Percentiles rank a stretch among this genome's conserved stretches.
Evolutionary conservation across 1,140 invertebrate species (phyloP).

Genomic region (Dreissena rostriformis): DNA sequence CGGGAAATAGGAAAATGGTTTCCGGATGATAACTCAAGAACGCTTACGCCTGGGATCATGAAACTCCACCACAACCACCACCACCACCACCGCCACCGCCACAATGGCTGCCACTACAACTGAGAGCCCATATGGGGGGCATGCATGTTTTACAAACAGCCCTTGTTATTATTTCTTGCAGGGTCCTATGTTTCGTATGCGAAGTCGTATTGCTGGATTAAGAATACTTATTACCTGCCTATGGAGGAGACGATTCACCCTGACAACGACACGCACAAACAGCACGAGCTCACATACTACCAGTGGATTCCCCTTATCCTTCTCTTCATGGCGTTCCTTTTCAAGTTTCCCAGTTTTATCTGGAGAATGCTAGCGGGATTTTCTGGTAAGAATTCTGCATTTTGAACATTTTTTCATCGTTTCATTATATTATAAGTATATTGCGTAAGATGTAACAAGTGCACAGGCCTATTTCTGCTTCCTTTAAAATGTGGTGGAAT

Average conservation of each 20-base stretch:
- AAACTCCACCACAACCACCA: no score
- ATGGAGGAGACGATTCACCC: constrained; percentile 75
- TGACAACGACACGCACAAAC: constrained; percentile 66
- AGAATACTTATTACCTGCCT: constrained; percentile 83
- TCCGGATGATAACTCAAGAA: no score
- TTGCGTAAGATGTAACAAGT: no score
- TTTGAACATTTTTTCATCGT: neutral
- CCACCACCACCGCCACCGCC: no score
- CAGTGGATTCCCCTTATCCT: constrained; percentile 80
- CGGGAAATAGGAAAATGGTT: no score
- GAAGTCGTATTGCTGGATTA: constrained; percentile 81
- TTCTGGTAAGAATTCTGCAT: constrained; percentile 51
- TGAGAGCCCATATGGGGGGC: no score
- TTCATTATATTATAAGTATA: no score
- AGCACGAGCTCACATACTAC: constrained; percentile 77
- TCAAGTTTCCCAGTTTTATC: constrained; percentile 77
- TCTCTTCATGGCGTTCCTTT: constrained; percentile 78
- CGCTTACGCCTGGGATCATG: no score
- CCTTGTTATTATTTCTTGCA: constrained; percentile 72
- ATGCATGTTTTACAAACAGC: no score
- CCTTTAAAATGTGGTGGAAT: no score
- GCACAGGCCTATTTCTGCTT: no score
- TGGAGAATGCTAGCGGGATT: constrained; percentile 76
- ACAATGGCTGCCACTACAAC: no score
- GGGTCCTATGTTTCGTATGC: constrained; percentile 79